phyloP scores from a whole-genome alignment of 1,140 invertebrate genomes.

The Heliconius congener region DNA sequence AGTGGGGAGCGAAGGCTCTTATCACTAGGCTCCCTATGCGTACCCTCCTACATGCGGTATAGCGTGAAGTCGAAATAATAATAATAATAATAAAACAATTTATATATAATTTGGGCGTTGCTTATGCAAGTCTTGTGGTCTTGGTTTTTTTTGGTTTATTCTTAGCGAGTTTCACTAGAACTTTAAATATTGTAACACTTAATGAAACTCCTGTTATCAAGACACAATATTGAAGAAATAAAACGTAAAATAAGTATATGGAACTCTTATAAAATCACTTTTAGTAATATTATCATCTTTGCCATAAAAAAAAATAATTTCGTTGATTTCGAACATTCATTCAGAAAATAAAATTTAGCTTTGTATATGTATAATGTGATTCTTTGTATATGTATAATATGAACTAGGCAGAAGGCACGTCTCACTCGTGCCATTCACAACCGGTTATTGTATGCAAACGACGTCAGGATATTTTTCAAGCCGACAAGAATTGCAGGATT shows the following conservation, averaged over 20 bases:
- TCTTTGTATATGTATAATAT: slow-evolving; percentile 24
- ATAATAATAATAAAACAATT: too few relatives aligned
- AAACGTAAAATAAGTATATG: not conserved
- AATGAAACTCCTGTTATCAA: not conserved
- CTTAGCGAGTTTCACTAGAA: not conserved
- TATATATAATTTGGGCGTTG: too few relatives aligned
- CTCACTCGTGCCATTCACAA: slow-evolving; percentile 56
- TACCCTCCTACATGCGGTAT: too few relatives aligned
- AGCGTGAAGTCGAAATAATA: too few relatives aligned
- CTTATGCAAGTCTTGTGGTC: too few relatives aligned
- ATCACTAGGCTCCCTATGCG: too few relatives aligned
- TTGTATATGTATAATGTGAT: slow-evolving; percentile 23
- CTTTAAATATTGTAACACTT: not conserved
- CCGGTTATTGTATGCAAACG: slow-evolving; percentile 75
- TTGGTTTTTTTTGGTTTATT: not conserved
- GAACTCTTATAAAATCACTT: not conserved
- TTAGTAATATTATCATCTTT: too few relatives aligned
- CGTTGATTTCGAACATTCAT: not conserved
- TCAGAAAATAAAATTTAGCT: not conserved
- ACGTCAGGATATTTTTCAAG: slow-evolving; percentile 64
- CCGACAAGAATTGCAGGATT: slow-evolving; percentile 50
- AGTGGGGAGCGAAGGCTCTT: too few relatives aligned
- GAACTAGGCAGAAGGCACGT: slow-evolving; percentile 53
- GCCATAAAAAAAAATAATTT: not conserved
- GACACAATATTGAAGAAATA: not conserved